phyloP scores from a whole-genome alignment of 2,113 vertebrate genomes.

The Rhombomys opimus region DNA sequence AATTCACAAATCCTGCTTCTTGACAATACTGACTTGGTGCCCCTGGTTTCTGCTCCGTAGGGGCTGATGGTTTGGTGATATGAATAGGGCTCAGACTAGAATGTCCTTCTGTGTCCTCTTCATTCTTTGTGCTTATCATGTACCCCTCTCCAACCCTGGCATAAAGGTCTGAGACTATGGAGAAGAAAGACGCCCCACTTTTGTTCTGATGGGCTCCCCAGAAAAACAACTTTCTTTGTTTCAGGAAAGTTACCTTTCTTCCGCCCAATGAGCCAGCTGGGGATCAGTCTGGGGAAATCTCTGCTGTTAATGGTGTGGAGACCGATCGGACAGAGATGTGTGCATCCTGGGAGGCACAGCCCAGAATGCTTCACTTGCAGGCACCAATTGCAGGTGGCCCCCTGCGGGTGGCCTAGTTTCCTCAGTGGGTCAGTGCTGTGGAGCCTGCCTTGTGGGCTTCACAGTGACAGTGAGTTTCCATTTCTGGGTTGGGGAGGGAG shows the following conservation, averaged over 20 bases:
- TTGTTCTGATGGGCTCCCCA: background rate
- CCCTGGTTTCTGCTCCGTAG: background rate
- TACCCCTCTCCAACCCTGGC: background rate
- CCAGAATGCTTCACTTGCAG: constrained; percentile 59
- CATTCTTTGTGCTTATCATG: background rate
- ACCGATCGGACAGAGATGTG: constrained; percentile 62
- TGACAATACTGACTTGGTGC: background rate
- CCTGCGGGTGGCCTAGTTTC: constrained; percentile 61
- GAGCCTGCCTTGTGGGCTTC: constrained; percentile 6
- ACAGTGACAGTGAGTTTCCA: background rate
- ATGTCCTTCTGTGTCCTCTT: background rate
- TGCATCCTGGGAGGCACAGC: constrained; percentile 64
- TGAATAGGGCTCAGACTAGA: background rate
- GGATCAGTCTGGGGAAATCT: constrained; percentile 63
- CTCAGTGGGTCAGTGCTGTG: constrained; percentile 65
- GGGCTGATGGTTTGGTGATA: background rate
- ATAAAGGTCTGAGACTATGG: background rate
- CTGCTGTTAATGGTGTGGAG: constrained; percentile 68
- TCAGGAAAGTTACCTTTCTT: constrained; percentile 22
- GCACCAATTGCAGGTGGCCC: background rate
- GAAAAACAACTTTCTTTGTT: constrained; percentile 58
- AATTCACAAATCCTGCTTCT: background rate
- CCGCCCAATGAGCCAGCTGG: constrained; percentile 46
- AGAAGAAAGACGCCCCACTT: constrained; percentile 30
- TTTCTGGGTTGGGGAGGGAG: constrained; percentile 54